Conservation (phyloP, 2,888 invertebrate species). For the Poecilus cupreus region DNA sequence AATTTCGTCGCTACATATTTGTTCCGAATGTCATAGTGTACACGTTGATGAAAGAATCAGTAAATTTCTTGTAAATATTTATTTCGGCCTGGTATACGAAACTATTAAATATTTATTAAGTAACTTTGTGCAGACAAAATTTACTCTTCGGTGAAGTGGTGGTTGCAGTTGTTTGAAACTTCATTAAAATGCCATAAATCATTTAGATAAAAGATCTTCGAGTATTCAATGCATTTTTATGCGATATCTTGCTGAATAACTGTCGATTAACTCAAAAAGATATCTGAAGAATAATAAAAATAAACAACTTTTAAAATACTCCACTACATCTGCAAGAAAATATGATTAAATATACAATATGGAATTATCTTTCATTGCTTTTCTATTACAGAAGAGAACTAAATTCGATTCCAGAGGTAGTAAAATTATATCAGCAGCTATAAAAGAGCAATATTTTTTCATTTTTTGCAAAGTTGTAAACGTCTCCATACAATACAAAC, state of each 20-base stretch:
- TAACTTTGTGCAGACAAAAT: constrained; percentile 1
- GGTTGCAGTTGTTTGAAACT: constrained; percentile 19
- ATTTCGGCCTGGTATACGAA: not conserved
- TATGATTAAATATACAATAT: no score
- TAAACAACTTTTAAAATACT: not conserved
- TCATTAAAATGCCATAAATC: constrained; percentile 31
- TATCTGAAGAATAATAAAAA: not conserved
- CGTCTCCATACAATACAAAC: not conserved
- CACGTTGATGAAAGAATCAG: no score
- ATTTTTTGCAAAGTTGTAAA: not conserved
- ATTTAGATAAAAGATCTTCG: constrained; percentile 11
- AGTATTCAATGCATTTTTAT: constrained; percentile 11
- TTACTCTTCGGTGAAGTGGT: not conserved
- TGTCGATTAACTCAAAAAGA: not conserved
- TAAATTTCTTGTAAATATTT: not conserved
- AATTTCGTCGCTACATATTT: no score
- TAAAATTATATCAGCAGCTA: not conserved
- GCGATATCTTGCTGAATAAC: not conserved
- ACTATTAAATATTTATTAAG: constrained; percentile 30
- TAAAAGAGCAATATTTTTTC: not conserved
- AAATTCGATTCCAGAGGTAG: not conserved
- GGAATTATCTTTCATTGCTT: no score
- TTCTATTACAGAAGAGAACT: not conserved
- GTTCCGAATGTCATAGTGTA: no score
- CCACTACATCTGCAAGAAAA: no score